phyloP scores from a whole-genome alignment of 1,140 invertebrate species.

The Drosophila chauvacae region DNA sequence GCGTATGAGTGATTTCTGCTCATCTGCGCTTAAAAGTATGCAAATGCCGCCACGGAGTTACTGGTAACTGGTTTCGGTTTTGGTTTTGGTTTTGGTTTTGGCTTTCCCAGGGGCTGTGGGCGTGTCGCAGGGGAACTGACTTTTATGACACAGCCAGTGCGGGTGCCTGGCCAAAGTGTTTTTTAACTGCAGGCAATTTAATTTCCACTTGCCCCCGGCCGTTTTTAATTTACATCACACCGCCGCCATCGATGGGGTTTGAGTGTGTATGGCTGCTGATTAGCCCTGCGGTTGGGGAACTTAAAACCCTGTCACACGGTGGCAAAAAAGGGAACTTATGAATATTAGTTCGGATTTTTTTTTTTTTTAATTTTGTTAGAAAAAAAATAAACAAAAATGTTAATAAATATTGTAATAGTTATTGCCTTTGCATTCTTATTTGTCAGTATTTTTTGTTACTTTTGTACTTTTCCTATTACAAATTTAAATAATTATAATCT shows the following conservation, averaged over 20 bases:
- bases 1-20: constrained; percentile 82
- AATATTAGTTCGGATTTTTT: no score
- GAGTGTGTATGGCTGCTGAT: constrained; percentile 64
- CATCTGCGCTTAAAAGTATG: constrained; percentile 78
- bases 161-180: constrained; percentile 63
- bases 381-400: no score
- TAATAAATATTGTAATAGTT: no score
- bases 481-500: no score
- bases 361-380: no score
- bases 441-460: no score
- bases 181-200: constrained; percentile 82
- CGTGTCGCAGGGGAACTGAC: constrained; percentile 58
- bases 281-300: constrained; percentile 44
- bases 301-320: constrained; percentile 20
- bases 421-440: no score
- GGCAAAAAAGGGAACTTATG: not conserved
- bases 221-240: constrained; percentile 61
- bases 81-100: not conserved
- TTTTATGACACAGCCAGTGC: constrained; percentile 62
- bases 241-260: constrained; percentile 56
- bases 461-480: no score
- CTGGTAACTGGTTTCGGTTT: constrained; percentile 10
- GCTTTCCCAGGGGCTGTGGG: constrained; percentile 24
- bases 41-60: constrained; percentile 65
- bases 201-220: constrained; percentile 60